Base-by-base conservation (phyloP, 1,140 invertebrate species). In the Solen grandis region DNA sequence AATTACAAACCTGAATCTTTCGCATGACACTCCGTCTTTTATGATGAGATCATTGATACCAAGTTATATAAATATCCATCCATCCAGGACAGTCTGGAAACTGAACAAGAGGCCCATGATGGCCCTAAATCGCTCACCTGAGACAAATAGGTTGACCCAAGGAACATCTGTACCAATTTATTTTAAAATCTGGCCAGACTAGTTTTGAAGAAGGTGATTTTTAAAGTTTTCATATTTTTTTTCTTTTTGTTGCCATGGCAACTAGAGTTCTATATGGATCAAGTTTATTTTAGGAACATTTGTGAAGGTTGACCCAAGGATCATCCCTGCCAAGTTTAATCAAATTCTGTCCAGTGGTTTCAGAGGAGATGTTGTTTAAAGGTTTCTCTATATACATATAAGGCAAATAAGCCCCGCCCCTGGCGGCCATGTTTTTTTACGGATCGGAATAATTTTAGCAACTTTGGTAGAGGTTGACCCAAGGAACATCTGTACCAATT, bases 221-320 rank as follows among this genome's bases (percentile, higher is more conserved):
- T n/a, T n/a, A n/a, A n/a, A n/a, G n/a, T n/a, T n/a, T n/a, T n/a
- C n/a, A n/a, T n/a, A n/a, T n/a, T n/a, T n/a, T n/a, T n/a, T n/a
- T n/a, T n/a, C n/a, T n/a, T n/a, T n/a, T n/a, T n/a, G n/a, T n/a
- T 46, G 41, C 41, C 41, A 46, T 46, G 19, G 41, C 8, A 8
- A 78, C 38, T 77, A 27, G 13, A 27, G 25, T 54, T 5, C n/a
- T 69, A 54, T 65, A 38, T 14, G 22, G 41, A 46, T 46, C 19
- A 46, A 46, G 19, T 10, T 46, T 46, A 8, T 46, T 46, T 46
- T 46, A 46, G 8, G 8, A 46, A 46, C 19, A 46, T 46, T 46
- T 8, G 19, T 46, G 19, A 8, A 46, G 19, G 41, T 10, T 46
- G 8, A 46, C 19, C 41, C 8, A 46, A 46, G 41, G 41, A 46